A percentile compares a stretch with the other conserved stretches of the same genome.
Conservation (phyloP, 1,140 invertebrate species). For the Leptoteleia sp. region DNA sequence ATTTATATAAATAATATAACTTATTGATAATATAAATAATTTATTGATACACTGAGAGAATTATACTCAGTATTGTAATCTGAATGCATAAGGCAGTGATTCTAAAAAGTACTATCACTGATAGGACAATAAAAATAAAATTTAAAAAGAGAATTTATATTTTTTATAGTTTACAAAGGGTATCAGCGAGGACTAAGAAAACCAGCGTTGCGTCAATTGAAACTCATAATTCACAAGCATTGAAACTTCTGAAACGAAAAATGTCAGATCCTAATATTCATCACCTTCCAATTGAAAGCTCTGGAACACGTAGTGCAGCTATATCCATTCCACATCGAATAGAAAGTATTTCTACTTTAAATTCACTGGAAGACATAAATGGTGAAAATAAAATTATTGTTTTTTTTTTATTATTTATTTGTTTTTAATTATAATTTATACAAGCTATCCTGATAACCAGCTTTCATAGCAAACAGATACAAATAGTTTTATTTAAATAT, state of each 20-base stretch:
- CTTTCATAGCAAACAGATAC: too few species aligned
- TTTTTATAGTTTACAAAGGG: constrained; percentile 83
- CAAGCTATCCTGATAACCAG: too few species aligned
- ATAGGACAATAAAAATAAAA: too few species aligned
- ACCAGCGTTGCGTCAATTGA: constrained; percentile 86
- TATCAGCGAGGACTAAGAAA: constrained; percentile 84
- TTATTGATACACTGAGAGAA: too few species aligned
- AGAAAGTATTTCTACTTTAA: constrained; percentile 69
- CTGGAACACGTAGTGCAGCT: constrained; percentile 79
- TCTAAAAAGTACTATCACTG: too few species aligned
- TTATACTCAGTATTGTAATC: too few species aligned
- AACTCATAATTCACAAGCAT: constrained; percentile 82
- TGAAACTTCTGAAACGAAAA: constrained; percentile 85
- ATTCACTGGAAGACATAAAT: constrained; percentile 71
- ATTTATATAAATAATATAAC: too few species aligned
- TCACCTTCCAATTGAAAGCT: constrained; percentile 82
- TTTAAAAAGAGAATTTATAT: too few species aligned
- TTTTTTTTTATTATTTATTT: neutral
- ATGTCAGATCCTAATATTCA: constrained; percentile 92
- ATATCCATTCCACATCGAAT: constrained; percentile 81
- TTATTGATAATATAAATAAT: too few species aligned
- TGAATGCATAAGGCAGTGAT: too few species aligned
- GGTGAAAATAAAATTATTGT: constrained; percentile 41
- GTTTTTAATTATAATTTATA: too few species aligned
- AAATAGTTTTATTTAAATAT: too few species aligned